These are phyloP conservation scores for Caenorhabditis uteleia DNA, from an alignment of 2,888 invertebrate genomes.

Conservation along the genomic window DNA sequence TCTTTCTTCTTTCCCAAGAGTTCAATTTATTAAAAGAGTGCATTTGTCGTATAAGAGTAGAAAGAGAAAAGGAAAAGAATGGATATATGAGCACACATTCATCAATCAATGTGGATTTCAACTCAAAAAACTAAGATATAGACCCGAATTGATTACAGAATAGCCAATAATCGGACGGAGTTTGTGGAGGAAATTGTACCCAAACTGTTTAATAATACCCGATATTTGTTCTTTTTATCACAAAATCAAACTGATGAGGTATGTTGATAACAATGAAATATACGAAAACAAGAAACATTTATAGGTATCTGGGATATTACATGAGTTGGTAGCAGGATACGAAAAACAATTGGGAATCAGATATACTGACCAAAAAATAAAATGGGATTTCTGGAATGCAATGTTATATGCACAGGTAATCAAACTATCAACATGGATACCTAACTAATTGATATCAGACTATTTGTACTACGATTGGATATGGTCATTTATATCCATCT, in stretches of 20 bases:
- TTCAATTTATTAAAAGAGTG: constrained; percentile 3
- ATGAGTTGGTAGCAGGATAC: constrained; percentile 40
- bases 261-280: constrained; percentile 1
- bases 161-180: constrained; percentile 46
- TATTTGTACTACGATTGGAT: constrained; percentile 67
- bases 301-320: constrained; percentile 44
- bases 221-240: constrained; percentile 59
- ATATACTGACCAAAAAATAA: constrained; percentile 63
- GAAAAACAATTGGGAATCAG: constrained; percentile 60
- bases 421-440: neutral
- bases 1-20: neutral
- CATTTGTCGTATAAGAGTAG: neutral
- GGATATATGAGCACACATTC: neutral
- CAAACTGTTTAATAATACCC: constrained; percentile 62
- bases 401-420: constrained; percentile 66
- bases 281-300: neutral
- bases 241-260: constrained; percentile 51
- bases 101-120: neutral
- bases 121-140: neutral
- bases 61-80: neutral
- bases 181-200: constrained; percentile 56
- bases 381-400: constrained; percentile 68
- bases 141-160: constrained; percentile 13
- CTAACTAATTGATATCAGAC: constrained; percentile 46
- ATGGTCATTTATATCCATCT: constrained; percentile 88